Evolutionary conservation across 2,797 vertebrate genomes (phyloP).

Genomic region (Peromyscus melanophrys): DNA sequence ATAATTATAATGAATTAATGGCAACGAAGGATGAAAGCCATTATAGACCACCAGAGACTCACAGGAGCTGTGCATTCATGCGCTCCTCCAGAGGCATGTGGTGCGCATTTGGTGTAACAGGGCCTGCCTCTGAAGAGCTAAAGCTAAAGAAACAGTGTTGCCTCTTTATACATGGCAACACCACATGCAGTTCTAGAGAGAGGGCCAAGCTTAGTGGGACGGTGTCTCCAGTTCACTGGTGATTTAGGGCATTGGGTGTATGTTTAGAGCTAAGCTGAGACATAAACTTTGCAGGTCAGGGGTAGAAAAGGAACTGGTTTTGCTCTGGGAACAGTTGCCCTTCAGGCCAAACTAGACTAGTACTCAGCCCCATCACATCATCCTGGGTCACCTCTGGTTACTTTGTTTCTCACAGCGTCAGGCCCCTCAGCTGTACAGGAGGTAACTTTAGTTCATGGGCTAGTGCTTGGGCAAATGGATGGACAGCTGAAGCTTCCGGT

Average conservation of each 20-base stretch:
- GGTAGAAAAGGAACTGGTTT: not conserved
- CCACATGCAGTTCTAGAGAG: accelerated
- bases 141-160: not conserved
- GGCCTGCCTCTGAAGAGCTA: not conserved
- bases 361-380: not conserved
- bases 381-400: not conserved
- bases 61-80: too few species aligned
- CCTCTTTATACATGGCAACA: not conserved
- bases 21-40: not conserved
- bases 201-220: not conserved
- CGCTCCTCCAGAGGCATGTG: too few species aligned
- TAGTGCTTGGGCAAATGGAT: too few species aligned
- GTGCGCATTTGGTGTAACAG: not conserved
- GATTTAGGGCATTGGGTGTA: too few species aligned
- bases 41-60: not conserved
- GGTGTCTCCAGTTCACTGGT: not conserved
- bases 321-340: not conserved
- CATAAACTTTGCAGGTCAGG: not conserved
- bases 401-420: not conserved
- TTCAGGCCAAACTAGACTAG: not conserved
- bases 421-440: not conserved
- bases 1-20: not conserved
- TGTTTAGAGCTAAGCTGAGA: not conserved
- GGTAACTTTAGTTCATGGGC: too few species aligned
- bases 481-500: not conserved